Evolutionary conservation across 2,113 vertebrate species (phyloP), one percentile per base, ranked within the genome.

Genomic region (Pongo pygmaeus): DNA sequence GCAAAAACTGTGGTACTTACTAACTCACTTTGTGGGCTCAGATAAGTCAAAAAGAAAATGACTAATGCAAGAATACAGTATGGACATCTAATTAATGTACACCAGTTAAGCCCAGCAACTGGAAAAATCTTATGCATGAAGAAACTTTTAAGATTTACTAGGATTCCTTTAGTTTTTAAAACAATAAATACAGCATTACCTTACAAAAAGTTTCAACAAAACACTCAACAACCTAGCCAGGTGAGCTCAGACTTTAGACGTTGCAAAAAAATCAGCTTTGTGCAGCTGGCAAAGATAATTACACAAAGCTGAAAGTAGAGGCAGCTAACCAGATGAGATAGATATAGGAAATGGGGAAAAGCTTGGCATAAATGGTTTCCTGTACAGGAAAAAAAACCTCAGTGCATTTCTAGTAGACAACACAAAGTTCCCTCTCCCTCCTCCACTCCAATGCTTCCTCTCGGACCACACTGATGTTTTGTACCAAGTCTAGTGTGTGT

Each of bases 391-490:
- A 99, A 98, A 98, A 98, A 98, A 98, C 98, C 98, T 99, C 99
- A 99, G 98, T 99, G 99, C 98, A 98, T 98, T 98, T 98, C 98
- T 98, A 98, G 98, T 98, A 99, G 99, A 98, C 99, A 98, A 98
- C 98, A 98, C 87, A 97, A 98, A 98, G 98, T 98, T 98, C 97
- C 92, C 93, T 86, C 84, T 90, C 89, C 97, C 94, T 57, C 78
- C 97, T 85, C 94, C 89, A 83, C 94, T 92, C 84, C 96, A 14
- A 30, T 1, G 95, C 95, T 94, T 95, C 98, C 98, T 97, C 98
- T 98, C 80, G 97, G 98, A 98, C 98, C 98, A 98, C 96, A 89
- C 43, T 85, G 98, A 97, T 97, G 96, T 96, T 98, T 83, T 96
- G 98, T 98, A 98, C 98, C 98, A 98, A 97, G 98, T 98, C 98